Percentiles rank a stretch among this genome's conserved stretches.
Evolutionary conservation across 2,888 invertebrate species (phyloP).

Genomic region (Cryptus viduatorius): DNA sequence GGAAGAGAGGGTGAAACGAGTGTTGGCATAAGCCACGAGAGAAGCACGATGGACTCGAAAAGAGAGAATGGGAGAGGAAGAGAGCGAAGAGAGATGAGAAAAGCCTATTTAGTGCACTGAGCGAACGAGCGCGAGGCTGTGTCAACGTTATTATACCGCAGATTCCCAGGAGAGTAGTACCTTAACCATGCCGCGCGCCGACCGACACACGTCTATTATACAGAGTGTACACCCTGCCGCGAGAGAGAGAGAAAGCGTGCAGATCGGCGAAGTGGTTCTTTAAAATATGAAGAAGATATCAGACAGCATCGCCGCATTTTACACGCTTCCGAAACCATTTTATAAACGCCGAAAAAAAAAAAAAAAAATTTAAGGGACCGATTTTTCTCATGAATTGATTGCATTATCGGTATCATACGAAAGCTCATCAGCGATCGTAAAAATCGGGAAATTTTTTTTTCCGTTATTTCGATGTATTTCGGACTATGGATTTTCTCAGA

Average conservation of each 20-base stretch:
- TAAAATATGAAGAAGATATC: slow-evolving; percentile 78
- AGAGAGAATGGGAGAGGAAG: not conserved
- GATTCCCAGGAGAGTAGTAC: slow-evolving; percentile 79
- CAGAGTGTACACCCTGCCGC: slow-evolving; percentile 1
- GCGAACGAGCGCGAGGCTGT: slow-evolving; percentile 74
- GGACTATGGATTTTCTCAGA: too few relatives aligned
- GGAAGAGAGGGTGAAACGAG: slow-evolving; percentile 43
- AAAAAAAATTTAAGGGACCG: too few relatives aligned
- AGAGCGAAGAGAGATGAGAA: slow-evolving; percentile 67
- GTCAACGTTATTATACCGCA: slow-evolving; percentile 83
- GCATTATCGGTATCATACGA: too few relatives aligned
- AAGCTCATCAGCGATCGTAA: too few relatives aligned
- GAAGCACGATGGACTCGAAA: slow-evolving; percentile 25
- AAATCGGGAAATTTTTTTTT: too few relatives aligned
- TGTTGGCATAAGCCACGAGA: slow-evolving; percentile 27
- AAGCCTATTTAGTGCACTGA: slow-evolving; percentile 77
- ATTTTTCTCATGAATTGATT: too few relatives aligned
- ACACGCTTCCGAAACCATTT: not conserved
- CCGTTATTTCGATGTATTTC: too few relatives aligned
- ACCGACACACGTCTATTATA: slow-evolving; percentile 46
- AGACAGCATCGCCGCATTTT: not conserved
- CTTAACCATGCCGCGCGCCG: slow-evolving; percentile 29
- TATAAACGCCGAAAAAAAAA: not conserved
- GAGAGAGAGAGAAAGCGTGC: slow-evolving; percentile 73
- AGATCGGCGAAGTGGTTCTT: slow-evolving; percentile 80